Base-by-base conservation (phyloP, 2,797 vertebrate genomes). In the Cyclopterus lumpus region DNA sequence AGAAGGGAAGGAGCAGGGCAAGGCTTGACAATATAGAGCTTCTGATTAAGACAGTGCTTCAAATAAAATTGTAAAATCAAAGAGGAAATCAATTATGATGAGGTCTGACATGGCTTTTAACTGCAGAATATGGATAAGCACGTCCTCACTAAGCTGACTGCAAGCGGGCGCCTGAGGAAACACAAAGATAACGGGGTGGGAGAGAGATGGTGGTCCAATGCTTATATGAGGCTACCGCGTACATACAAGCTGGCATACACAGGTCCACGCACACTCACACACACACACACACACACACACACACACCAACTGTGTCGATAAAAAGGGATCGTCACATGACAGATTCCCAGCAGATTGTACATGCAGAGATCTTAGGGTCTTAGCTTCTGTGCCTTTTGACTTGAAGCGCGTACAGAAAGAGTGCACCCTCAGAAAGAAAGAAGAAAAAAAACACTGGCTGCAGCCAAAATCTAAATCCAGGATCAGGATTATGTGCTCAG, bases 281-380 rank as follows among this genome's bases (percentile, higher is more conserved):
- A 16, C 34, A 14, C 59, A 42, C 62, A 63, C 60, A 62, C 26
- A 77, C 51, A 12, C 67, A 60, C 42, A 73, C 76, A 42, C 81
- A 34, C 55, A 40, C 36, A 24, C 15, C 61, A 71, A 86, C 86
- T 79, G 86, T 75, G 74, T 77, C 80, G 85, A 88, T 88, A 93
- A 93, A 96, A 95, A 95, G 86, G 89, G 89, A 92, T 78, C 61
- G 83, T 79, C 90, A 92, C 89, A 90, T 93, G 93, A 95, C 92
- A 94, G 91, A 91, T 92, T 94, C 92, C 92, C 89, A 95, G 91
- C 91, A 95, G 94, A 94, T 87, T 84, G 79, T 82, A 79, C 87
- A 92, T 49, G 90, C 86, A 87, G 84, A 92, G 85, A 90, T 91
- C 86, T 89, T 83, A 90, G 85, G 51, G 76, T 86, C 81, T 86